Base-by-base conservation (phyloP, 2,888 invertebrate genomes). In the Mesochorus sp. region DNA sequence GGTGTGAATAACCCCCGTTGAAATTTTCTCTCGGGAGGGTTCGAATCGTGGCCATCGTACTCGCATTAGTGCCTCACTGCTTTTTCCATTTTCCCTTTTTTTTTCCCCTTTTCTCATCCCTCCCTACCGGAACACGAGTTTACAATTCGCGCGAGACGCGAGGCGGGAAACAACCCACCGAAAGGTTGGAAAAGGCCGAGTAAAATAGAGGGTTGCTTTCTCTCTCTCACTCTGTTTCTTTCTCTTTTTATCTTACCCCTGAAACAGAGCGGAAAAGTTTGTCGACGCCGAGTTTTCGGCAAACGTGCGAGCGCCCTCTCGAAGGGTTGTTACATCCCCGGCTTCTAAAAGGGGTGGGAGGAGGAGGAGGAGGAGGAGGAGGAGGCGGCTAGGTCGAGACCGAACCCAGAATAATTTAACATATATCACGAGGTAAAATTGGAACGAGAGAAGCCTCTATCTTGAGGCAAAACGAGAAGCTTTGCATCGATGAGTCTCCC, bases 391-490 rank as follows among this genome's bases (percentile, higher is more conserved):
- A n/a, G 42, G 28, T 64, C 44, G 53, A 28, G 71, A 67, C 66
- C 34, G 59, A 80, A 71, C 68, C 81, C 72, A 83, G 87, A 88
- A 88, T 88, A 88, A 87, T 86, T 88, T 88, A 88, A 82, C 85
- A 85, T 86, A 85, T 73, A 82, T 85, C 83, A 83, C 73, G 83
- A 79, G 49, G 24, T 62, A 80, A 84, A 86, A 85, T 85, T 84
- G 80, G 81, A 70, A 85, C 84, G 81, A 76, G 80, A 66, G 62
- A 47, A 51, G 53, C 31, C 39, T 26, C 26, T 17, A 59, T 61
- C 26, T 37, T n/a, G 39, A 28, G 28, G 19, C 61, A 26, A 17
- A 24, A 31, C 17, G n/a, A 19, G 6, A 17, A 3, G 8, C 8
- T 57, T 34, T 28, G n/a, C 53, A 62, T 62, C 19, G 28, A 66